A percentile compares a stretch with the other conserved stretches of the same genome.
phyloP scores from a whole-genome alignment of 2,113 vertebrate species.

The Eulemur rufifrons region DNA sequence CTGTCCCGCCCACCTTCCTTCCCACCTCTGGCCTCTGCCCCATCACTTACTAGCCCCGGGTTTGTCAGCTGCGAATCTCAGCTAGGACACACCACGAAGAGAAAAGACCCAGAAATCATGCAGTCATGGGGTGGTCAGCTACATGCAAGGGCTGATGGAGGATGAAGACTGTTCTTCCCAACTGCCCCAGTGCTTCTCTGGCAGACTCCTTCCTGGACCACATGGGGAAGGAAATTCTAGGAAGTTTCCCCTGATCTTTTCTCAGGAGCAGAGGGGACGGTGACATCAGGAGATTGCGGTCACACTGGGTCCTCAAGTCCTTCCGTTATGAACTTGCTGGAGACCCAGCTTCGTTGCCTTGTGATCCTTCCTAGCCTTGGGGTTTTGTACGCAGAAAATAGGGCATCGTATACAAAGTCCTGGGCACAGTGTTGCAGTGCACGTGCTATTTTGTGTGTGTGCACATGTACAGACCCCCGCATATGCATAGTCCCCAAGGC shows the following conservation, averaged over 20 bases:
- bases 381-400: neutral
- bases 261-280: neutral
- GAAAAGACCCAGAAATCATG: neutral
- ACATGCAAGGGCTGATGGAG: too few relatives aligned
- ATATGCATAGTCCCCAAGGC: neutral
- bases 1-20: too few relatives aligned
- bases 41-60: neutral
- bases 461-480: neutral
- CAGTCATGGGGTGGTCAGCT: rapidly evolving
- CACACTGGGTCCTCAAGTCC: neutral
- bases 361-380: too few relatives aligned
- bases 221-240: neutral
- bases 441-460: rapidly evolving
- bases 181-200: neutral
- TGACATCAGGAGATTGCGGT: neutral
- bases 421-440: neutral
- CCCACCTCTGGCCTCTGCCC: neutral
- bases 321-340: neutral
- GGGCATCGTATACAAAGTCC: rapidly evolving
- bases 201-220: too few relatives aligned
- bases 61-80: neutral
- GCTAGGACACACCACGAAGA: too few relatives aligned
- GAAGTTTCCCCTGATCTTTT: neutral
- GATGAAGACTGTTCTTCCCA: neutral
- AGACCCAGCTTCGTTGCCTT: neutral